These are phyloP conservation scores for Peromyscus nudipes DNA, from an alignment of 2,797 vertebrate genomes.

Conservation along the genomic window DNA sequence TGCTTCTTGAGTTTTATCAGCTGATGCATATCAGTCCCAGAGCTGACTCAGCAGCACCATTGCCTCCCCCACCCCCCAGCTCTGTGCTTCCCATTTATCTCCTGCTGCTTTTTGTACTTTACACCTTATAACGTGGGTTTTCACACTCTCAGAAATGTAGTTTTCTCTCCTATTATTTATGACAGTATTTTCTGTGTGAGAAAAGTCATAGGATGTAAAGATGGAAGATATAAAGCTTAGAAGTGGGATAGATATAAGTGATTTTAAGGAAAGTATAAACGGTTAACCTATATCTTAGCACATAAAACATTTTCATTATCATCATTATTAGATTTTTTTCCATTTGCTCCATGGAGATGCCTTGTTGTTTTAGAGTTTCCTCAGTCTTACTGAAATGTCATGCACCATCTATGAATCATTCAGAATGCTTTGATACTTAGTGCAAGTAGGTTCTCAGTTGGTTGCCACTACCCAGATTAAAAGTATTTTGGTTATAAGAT, in stretches of 20 bases:
- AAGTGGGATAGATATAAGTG: not conserved
- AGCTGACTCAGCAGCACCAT: not conserved
- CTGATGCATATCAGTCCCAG: not conserved
- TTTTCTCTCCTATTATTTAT: not conserved
- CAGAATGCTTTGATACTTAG: not conserved
- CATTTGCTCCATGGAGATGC: not conserved
- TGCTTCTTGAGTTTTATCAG: not conserved
- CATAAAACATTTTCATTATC: not conserved
- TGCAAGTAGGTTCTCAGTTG: not conserved
- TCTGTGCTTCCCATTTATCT: not conserved
- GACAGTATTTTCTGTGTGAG: not conserved
- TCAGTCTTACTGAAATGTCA: not conserved
- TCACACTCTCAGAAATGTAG: not conserved
- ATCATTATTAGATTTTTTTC: not conserved
- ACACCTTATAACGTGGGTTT: not conserved
- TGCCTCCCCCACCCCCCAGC: not conserved
- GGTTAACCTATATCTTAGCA: not conserved
- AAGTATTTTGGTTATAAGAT: not conserved
- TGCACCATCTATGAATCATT: not conserved
- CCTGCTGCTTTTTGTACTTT: not conserved
- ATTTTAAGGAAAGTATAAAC: conserved; percentile 1
- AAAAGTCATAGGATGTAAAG: not conserved
- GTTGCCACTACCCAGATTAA: not conserved
- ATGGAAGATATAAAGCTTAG: not conserved
- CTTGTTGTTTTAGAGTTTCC: not conserved